Conservation (phyloP, 2,888 invertebrate species). For the Synanthedon formicaeformis region DNA sequence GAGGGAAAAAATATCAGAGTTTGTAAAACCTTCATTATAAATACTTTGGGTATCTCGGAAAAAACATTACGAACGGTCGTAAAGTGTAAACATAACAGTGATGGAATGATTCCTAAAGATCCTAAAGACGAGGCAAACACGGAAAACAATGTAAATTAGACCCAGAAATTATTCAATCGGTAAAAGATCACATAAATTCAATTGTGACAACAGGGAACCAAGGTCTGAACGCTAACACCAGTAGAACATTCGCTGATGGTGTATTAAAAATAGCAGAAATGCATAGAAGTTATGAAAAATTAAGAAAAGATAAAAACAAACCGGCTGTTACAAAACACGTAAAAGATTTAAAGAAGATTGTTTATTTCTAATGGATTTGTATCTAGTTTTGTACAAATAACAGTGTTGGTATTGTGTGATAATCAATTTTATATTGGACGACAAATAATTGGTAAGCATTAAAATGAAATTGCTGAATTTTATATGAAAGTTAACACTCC, state of each 20-base stretch:
- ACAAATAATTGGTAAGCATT: too few relatives aligned
- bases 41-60: not conserved
- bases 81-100: not conserved
- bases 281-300: too few relatives aligned
- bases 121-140: not conserved
- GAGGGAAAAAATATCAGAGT: not conserved
- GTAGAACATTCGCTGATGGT: conserved; percentile 1
- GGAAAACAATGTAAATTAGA: not conserved
- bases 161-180: not conserved
- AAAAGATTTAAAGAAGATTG: too few relatives aligned
- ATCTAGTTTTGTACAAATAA: too few relatives aligned
- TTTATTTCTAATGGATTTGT: too few relatives aligned
- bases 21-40: not conserved
- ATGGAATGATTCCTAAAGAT: not conserved
- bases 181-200: not conserved
- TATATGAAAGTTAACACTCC: too few relatives aligned
- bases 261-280: not conserved
- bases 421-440: too few relatives aligned
- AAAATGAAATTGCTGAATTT: too few relatives aligned
- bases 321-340: too few relatives aligned
- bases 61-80: not conserved
- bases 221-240: not conserved
- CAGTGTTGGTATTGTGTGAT: too few relatives aligned
- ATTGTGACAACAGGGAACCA: not conserved
- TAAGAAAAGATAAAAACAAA: too few relatives aligned